Evolutionary conservation across 1,140 invertebrate genomes (phyloP), one percentile per base, ranked within the genome.

Genomic region (Ips nitidus): DNA sequence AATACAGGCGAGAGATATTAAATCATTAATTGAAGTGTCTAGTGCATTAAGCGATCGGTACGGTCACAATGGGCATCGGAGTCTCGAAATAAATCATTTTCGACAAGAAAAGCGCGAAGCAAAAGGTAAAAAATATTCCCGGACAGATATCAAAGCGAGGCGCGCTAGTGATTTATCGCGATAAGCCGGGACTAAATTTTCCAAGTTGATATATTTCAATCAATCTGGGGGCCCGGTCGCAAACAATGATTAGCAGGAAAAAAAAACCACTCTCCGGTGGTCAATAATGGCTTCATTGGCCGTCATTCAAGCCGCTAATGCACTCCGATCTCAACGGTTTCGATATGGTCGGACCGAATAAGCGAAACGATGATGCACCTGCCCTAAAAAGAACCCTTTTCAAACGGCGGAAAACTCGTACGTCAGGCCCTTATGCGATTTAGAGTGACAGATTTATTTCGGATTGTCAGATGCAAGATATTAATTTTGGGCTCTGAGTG

Each of bases 151-250:
- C 74, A 70, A 72, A 22, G 22, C 22, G 22, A 22, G 22, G 22
- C 22, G 22, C 22, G 22, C 22, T 75, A 74, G 74, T 76, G 75
- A 76, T 76, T 76, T 74, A 76, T 76, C 74, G 75, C 72, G 75
- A 76, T 76, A 76, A 76, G 75, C 75, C 75, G 72, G 55, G 22
- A 22, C 22, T 72, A 69, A 71, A 75, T 74, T 75, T 75, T 75
- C 74, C 69, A 66, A 73, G 71, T 75, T 75, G 74, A 76, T 76
- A 76, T 76, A 75, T 76, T 76, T 76, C 75, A 76, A 76, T 76
- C 75, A 76, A 74, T 74, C 73, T 70, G 65, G 66, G 66, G 66
- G 63, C 69, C 69, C 61, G 61, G 73, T 75, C 74, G 71, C 75
- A 75, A 76, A 76, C 75, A 76, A 76, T 76, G 74, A 76, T 76